Conservation (phyloP, 2,113 vertebrate species). For the Machaerirhynchus nigripectus region DNA sequence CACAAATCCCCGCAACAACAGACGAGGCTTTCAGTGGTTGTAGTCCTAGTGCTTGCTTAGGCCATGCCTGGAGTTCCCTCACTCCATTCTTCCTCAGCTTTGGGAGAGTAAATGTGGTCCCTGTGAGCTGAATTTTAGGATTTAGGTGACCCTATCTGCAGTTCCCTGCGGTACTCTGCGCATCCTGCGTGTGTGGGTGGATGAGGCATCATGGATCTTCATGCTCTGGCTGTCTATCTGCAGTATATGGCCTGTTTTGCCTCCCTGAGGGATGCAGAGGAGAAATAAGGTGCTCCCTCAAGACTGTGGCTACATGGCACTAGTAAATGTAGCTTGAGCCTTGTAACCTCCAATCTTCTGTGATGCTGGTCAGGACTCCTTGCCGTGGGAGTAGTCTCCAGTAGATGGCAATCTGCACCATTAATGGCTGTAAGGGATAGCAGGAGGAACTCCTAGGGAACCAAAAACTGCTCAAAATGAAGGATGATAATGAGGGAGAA, state of each 20-base stretch:
- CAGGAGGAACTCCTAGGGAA: background rate
- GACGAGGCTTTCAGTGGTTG: background rate
- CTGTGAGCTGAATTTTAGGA: background rate
- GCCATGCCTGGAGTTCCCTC: background rate
- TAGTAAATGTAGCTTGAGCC: background rate
- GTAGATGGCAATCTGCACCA: conserved; percentile 14
- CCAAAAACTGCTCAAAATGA: background rate
- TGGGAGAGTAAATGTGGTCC: background rate
- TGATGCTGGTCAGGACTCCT: background rate
- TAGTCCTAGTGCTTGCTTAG: background rate
- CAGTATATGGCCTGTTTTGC: background rate
- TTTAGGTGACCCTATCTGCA: background rate
- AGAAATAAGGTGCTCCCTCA: background rate
- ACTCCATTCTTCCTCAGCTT: background rate
- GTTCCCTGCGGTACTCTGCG: background rate
- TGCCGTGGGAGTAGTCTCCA: background rate
- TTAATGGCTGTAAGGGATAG: background rate
- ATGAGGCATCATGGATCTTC: background rate
- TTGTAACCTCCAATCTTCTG: background rate
- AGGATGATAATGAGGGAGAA: background rate
- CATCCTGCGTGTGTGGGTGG: background rate
- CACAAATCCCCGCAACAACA: background rate
- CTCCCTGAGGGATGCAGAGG: background rate
- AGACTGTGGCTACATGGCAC: background rate
- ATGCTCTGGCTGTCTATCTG: background rate